A percentile compares a stretch with the other conserved stretches of the same genome.
Evolutionary conservation across 2,113 vertebrate genomes (phyloP).

Genomic region (Brienomyrus longianalis): DNA sequence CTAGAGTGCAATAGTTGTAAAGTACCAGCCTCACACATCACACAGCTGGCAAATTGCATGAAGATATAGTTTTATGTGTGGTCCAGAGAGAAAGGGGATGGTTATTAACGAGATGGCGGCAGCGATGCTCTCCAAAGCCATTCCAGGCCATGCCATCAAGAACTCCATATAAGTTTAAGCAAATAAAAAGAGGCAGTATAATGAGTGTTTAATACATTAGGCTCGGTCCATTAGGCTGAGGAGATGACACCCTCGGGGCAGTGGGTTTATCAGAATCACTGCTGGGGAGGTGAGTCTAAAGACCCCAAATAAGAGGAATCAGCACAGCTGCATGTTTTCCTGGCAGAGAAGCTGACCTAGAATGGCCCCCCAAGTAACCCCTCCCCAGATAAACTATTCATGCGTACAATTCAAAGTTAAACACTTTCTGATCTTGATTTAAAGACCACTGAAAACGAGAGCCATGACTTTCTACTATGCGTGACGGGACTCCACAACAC

Average conservation of each 20-base stretch:
- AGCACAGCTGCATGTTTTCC: not conserved
- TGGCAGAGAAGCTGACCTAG: not conserved
- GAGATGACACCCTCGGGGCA: not conserved
- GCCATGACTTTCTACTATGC: not conserved
- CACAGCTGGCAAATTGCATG: not conserved
- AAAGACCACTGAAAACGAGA: not conserved
- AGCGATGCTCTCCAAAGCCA: not conserved
- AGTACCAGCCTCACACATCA: not conserved
- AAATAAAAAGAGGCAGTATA: slow-evolving; percentile 2
- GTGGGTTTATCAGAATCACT: not conserved
- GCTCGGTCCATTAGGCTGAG: not conserved
- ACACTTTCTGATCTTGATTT: not conserved
- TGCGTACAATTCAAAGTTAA: not conserved
- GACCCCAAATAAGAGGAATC: not conserved
- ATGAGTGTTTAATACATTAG: not conserved
- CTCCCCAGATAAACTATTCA: not conserved
- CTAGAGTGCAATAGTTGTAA: not conserved
- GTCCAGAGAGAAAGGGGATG: not conserved
- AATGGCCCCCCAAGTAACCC: not conserved
- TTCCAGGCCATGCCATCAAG: not conserved
- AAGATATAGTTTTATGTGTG: not conserved
- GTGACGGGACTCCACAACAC: not conserved
- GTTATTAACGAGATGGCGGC: not conserved
- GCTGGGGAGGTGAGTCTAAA: not conserved
- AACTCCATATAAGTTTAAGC: not conserved